phyloP scores from a whole-genome alignment of 2,888 invertebrate genomes.

The Gastracanthus pulcherrimus region DNA sequence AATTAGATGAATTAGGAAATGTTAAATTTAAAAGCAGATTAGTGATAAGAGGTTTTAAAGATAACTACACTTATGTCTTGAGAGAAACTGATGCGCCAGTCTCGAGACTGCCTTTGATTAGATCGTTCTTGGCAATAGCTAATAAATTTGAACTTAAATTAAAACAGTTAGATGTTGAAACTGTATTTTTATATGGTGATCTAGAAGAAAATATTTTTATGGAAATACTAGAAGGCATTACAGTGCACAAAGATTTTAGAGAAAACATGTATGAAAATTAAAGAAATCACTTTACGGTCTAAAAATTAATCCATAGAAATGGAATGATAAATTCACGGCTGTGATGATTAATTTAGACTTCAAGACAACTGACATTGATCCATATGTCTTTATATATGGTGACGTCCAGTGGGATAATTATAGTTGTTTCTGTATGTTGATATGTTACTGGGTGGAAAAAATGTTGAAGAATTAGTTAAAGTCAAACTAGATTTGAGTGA shows the following conservation, averaged over 20 bases:
- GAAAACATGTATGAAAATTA: slow-evolving; percentile 51
- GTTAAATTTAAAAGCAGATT: slow-evolving; percentile 50
- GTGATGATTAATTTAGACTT: slow-evolving; percentile 40
- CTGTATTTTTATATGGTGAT: too few relatives aligned
- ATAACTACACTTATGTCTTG: slow-evolving; percentile 34
- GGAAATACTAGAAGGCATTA: slow-evolving; percentile 49
- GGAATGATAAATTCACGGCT: slow-evolving; percentile 58
- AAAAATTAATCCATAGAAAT: slow-evolving; percentile 57
- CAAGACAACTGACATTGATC: slow-evolving; percentile 47
- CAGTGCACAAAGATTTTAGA: background rate
- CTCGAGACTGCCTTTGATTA: slow-evolving; percentile 12
- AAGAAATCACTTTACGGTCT: slow-evolving; percentile 59
- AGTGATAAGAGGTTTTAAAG: slow-evolving; percentile 51
- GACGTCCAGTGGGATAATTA: slow-evolving; percentile 20
- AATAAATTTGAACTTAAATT: slow-evolving; percentile 46
- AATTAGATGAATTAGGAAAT: slow-evolving; percentile 18
- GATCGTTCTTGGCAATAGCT: slow-evolving; percentile 30
- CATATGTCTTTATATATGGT: slow-evolving; percentile 57
- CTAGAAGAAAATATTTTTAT: too few relatives aligned
- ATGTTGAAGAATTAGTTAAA: slow-evolving; percentile 46
- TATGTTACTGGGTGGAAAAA: slow-evolving; percentile 51
- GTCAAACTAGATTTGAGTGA: slow-evolving; percentile 25
- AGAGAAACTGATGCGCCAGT: slow-evolving; percentile 51
- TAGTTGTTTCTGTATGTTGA: slow-evolving; percentile 56
- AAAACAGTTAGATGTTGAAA: slow-evolving; percentile 52